A percentile compares a stretch with the other conserved stretches of the same genome.
These are phyloP conservation scores for Tupaia tana DNA, from an alignment of 2,113 vertebrate species.

Conservation along the genomic window DNA sequence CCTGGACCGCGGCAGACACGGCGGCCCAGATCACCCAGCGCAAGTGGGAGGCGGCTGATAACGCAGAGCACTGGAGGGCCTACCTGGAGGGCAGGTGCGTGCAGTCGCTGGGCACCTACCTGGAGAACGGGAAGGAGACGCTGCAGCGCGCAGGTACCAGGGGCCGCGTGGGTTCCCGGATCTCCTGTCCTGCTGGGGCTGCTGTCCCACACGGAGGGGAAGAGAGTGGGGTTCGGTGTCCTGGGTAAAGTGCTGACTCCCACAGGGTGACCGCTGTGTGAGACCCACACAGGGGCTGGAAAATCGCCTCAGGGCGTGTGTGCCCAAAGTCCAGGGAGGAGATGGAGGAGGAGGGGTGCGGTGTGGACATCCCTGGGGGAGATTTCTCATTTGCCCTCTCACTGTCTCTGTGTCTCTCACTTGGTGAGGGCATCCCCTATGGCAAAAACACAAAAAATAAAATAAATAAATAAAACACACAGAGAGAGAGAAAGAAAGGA, in stretches of 20 bases:
- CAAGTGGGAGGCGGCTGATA: constrained; percentile 56
- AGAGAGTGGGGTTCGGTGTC: neutral
- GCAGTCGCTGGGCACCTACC: constrained; percentile 67
- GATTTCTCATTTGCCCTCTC: too few relatives aligned
- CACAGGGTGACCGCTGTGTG: too few relatives aligned
- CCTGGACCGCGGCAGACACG: neutral
- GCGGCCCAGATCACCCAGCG: constrained; percentile 1
- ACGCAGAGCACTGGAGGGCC: accelerated
- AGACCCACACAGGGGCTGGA: too few relatives aligned
- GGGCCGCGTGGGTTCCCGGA: neutral
- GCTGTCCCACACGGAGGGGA: too few relatives aligned
- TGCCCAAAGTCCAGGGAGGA: too few relatives aligned
- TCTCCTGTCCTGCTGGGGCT: neutral
- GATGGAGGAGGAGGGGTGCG: too few relatives aligned
- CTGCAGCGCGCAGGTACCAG: constrained; percentile 4
- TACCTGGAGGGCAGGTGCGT: constrained; percentile 53
- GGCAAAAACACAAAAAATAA: too few relatives aligned
- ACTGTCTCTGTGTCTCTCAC: too few relatives aligned
- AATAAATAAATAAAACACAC: accelerated
- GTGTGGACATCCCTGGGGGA: neutral
- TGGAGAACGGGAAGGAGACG: constrained; percentile 1
- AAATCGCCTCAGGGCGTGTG: too few relatives aligned
- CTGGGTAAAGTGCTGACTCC: neutral
- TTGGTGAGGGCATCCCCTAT: too few relatives aligned
- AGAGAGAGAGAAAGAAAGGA: accelerated